These are phyloP conservation scores for Crocidura indochinensis DNA, from an alignment of 2,797 vertebrate genomes.

Conservation along the genomic window DNA sequence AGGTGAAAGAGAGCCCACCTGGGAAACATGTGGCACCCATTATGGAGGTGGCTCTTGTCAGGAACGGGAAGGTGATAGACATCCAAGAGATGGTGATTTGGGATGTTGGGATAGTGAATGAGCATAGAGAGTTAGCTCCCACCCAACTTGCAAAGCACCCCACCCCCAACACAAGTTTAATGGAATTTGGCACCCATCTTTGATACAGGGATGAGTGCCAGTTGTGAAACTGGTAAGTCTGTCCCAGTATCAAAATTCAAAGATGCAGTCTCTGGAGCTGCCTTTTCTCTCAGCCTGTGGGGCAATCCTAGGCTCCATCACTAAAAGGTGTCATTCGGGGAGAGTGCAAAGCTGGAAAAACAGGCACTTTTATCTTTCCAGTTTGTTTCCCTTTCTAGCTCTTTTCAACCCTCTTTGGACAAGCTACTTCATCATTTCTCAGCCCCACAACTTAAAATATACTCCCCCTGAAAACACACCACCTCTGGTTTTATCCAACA, in stretches of 20 bases:
- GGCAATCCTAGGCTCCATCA: neutral
- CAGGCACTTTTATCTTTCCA: neutral
- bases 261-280: neutral
- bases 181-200: neutral
- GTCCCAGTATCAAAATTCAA: neutral
- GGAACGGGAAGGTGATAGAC: neutral
- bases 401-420: neutral
- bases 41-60: neutral
- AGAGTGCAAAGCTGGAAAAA: neutral
- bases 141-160: neutral
- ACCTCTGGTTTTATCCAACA: neutral
- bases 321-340: conserved; percentile 49
- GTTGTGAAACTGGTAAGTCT: neutral
- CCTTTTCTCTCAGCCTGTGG: neutral
- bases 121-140: no score
- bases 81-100: no score
- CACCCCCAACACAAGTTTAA: neutral
- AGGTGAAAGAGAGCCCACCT: neutral
- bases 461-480: conserved; percentile 22
- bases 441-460: neutral
- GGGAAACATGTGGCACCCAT: neutral
- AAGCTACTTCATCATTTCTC: neutral
- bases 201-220: neutral
- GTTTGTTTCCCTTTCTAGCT: neutral
- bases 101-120: no score